Evolutionary conservation across 1,140 invertebrate genomes (phyloP).

Genomic region (Hypothenemus hampei): DNA sequence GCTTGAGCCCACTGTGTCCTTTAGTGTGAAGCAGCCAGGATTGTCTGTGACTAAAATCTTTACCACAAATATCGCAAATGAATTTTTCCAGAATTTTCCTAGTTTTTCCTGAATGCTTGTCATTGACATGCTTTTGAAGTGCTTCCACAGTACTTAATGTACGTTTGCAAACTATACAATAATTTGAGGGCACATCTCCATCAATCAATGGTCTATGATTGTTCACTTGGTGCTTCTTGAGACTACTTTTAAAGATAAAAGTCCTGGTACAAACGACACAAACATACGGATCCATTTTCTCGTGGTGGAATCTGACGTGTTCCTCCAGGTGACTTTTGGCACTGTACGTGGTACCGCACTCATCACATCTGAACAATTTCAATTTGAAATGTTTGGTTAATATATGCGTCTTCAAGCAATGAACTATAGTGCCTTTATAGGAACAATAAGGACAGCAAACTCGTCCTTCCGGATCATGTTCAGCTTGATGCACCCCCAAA

Average conservation of each 20-base stretch:
- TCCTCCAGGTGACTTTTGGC: conserved; percentile 12
- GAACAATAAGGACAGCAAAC: conserved; percentile 20
- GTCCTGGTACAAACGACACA: conserved; percentile 18
- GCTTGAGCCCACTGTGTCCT: conserved; percentile 55
- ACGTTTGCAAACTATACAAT: conserved; percentile 23
- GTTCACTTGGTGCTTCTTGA: conserved; percentile 22
- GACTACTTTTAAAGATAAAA: conserved; percentile 20
- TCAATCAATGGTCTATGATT: conserved; percentile 21
- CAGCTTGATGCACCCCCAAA: conserved; percentile 17
- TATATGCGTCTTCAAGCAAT: conserved; percentile 15
- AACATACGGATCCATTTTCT: conserved; percentile 16
- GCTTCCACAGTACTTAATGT: conserved; percentile 8
- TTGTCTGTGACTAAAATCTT: conserved; percentile 50
- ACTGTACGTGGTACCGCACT: conserved; percentile 15
- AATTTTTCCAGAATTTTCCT: conserved; percentile 46
- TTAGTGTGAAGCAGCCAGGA: conserved; percentile 57
- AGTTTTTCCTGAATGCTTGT: conserved; percentile 10
- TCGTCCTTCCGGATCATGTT: conserved; percentile 25
- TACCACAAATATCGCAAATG: conserved; percentile 68
- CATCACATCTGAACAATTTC: conserved; percentile 14
- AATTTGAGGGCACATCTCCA: conserved; percentile 21
- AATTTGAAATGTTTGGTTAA: conserved; percentile 13
- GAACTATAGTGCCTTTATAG: conserved; percentile 4
- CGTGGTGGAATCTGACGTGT: conserved; percentile 18
- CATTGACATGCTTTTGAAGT: conserved; percentile 12